These are phyloP conservation scores for Aselliscus stoliczkanus DNA, from an alignment of 2,797 vertebrate genomes.

Conservation along the genomic window DNA sequence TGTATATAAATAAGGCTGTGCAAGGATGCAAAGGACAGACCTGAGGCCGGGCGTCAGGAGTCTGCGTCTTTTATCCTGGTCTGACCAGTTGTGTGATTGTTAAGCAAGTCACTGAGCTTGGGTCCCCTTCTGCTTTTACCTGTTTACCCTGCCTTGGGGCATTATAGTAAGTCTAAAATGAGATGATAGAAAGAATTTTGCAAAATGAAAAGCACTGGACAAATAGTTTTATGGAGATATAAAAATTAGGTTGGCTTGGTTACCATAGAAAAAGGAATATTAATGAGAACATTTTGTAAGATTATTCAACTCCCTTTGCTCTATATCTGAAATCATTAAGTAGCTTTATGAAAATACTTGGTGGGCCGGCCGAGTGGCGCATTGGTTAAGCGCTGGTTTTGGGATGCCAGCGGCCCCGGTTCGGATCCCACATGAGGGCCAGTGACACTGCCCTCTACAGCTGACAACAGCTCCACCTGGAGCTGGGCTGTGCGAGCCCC, in stretches of 20 bases:
- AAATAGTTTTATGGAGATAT: background rate
- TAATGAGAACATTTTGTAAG: slow-evolving; percentile 24
- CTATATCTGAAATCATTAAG: slow-evolving; percentile 10
- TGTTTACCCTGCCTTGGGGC: background rate
- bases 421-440: no score
- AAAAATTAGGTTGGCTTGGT: background rate
- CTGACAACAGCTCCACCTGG: no score
- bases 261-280: background rate
- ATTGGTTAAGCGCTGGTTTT: no score
- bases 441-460: no score
- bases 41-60: background rate
- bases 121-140: background rate
- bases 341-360: slow-evolving; percentile 25
- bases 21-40: background rate
- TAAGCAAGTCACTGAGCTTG: background rate
- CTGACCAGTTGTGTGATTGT: background rate
- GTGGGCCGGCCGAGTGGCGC: no score
- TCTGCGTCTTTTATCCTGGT: background rate
- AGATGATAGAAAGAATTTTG: background rate
- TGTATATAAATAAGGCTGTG: background rate
- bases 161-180: background rate
- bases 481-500: no score
- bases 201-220: background rate
- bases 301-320: background rate
- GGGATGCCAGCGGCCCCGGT: no score